Evolutionary conservation across 2,888 invertebrate genomes (phyloP).

Genomic region (Chironomus tentans): DNA sequence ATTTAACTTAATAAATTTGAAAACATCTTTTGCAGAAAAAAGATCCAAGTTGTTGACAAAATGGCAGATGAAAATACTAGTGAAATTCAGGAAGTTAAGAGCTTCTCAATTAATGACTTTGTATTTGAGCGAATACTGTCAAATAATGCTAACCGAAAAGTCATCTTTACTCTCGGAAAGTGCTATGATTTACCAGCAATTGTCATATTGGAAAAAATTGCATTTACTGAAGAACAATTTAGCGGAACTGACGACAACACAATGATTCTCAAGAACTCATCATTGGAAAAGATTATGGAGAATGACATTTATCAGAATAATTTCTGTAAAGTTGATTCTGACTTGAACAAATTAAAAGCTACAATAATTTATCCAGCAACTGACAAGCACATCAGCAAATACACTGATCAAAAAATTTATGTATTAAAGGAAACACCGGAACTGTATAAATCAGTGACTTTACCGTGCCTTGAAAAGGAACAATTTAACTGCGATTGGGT

Average conservation of each 20-base stretch:
- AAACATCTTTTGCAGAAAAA: no score
- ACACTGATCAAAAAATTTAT: slow-evolving; percentile 60
- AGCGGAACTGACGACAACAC: slow-evolving; percentile 41
- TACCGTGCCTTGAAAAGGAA: slow-evolving; percentile 63
- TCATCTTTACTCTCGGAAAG: background rate
- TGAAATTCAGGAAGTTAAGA: background rate
- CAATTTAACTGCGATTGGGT: slow-evolving; percentile 90
- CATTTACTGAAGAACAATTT: slow-evolving; percentile 59
- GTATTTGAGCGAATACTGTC: background rate
- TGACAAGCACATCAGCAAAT: slow-evolving; percentile 84
- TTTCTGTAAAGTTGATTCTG: slow-evolving; percentile 54
- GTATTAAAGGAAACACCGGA: slow-evolving; percentile 77
- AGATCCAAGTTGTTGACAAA: background rate
- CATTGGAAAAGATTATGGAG: slow-evolving; percentile 54
- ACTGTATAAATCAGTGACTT: slow-evolving; percentile 67
- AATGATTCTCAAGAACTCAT: slow-evolving; percentile 54
- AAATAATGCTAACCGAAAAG: background rate
- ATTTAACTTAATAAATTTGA: no score
- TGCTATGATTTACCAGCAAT: slow-evolving; percentile 44
- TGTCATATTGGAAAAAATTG: slow-evolving; percentile 71
- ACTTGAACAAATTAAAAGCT: slow-evolving; percentile 65
- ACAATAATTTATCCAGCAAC: slow-evolving; percentile 91
- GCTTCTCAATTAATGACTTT: background rate
- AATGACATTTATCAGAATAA: slow-evolving; percentile 84
- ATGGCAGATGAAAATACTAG: background rate